Evolutionary conservation across 2,797 vertebrate genomes (phyloP), one percentile per base, ranked within the genome.

Genomic region (Austrolebias charrua): DNA sequence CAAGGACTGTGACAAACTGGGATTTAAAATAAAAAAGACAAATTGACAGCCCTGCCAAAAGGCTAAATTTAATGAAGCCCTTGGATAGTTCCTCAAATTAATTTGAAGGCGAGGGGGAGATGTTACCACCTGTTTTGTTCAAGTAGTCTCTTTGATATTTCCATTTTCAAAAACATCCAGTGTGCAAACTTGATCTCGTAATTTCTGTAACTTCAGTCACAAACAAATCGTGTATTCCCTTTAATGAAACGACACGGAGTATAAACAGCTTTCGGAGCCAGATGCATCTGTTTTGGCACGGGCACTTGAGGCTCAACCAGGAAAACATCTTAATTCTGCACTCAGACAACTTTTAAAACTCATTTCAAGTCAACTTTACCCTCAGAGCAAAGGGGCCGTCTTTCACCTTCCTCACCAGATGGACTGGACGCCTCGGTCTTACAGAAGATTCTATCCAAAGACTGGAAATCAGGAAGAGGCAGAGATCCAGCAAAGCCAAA

Each of bases 361-460:
- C 3, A 40, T 12, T 40, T 40, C 4, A 66, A 72, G 69, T 68
- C 45, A 11, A 45, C 38, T 65, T 66, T 55, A 43, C 24, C 33
- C 33, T 38, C 68, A 94, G 73, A 0, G 90, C 61, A 6, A 86
- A 90, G 2, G 90, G 79, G 33, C 2, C 55, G 78, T 53, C 53
- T 66, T 33, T 85, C 87, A 6, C 54, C 80, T 1, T 33, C 80
- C 42, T 80, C 88, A 38, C 81, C 91, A 66, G 82, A 54, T 43
- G 83, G 68, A 44, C 71, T 56, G 24, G 80, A 87, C 43, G 83
- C 78, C 4, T 87, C 88, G 31, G 93, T 88, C 61, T 87, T 93
- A 52, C 63, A 90, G 83, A 96, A 97, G 78, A 94, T 95, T 9
- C 69, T 66, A 75, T 96, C 94, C 95, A 95, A 96, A 38, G 94